Percentiles rank a stretch among this genome's conserved stretches.
Evolutionary conservation across 2,888 invertebrate species (phyloP).

Genomic region (Thereva unica): DNA sequence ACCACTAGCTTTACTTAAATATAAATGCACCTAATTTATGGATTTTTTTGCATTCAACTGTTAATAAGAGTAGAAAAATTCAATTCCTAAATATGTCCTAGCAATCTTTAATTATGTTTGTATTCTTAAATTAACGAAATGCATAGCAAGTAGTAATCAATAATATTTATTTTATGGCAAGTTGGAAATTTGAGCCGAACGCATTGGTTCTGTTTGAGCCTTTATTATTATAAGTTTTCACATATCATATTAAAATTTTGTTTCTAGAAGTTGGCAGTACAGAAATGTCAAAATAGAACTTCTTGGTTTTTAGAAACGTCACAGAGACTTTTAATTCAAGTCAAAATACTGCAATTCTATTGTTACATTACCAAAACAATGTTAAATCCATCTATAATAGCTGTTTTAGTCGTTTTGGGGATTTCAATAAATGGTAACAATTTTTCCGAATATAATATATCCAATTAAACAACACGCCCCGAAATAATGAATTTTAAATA

Average conservation of each 20-base stretch:
- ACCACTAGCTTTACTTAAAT: too few species aligned
- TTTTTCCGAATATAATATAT: not conserved
- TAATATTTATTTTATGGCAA: too few species aligned
- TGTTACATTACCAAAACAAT: conserved; percentile 23
- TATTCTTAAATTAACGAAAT: too few species aligned
- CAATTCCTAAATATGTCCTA: too few species aligned
- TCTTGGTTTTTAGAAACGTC: conserved; percentile 14
- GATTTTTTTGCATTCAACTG: too few species aligned
- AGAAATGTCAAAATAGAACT: conserved; percentile 15
- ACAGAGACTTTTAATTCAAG: conserved; percentile 15
- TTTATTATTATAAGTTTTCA: not conserved
- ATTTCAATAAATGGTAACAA: conserved; percentile 22
- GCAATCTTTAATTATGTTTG: too few species aligned
- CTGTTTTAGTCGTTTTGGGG: conserved; percentile 4
- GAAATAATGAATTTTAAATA: not conserved
- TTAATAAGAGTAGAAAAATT: too few species aligned
- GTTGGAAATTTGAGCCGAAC: too few species aligned
- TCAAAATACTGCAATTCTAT: conserved; percentile 15
- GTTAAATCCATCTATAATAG: conserved; percentile 17
- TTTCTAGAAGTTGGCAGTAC: not conserved
- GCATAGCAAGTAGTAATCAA: too few species aligned
- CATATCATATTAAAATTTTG: not conserved
- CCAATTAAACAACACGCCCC: not conserved
- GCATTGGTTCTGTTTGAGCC: too few species aligned
- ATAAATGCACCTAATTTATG: too few species aligned